Conservation (phyloP, 2,113 vertebrate species). For the Muntiacus muntjak region DNA sequence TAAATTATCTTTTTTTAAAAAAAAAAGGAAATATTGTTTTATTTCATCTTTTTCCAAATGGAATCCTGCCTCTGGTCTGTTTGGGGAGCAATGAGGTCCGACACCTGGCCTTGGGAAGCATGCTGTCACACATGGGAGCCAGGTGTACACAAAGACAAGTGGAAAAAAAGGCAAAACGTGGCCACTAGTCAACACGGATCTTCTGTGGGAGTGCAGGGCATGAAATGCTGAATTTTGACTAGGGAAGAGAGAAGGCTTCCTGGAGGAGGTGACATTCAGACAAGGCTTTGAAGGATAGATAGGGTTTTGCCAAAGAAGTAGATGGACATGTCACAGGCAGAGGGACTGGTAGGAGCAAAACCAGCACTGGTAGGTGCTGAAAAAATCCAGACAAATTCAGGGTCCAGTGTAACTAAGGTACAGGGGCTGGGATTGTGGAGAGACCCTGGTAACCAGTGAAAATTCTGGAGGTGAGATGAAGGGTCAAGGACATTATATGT, state of each 20-base stretch:
- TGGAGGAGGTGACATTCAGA: background rate
- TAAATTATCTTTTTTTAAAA: background rate
- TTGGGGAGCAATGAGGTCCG: background rate
- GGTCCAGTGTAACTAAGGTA: background rate
- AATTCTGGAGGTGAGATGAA: background rate
- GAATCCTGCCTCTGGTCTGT: background rate
- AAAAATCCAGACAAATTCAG: background rate
- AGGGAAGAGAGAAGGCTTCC: background rate
- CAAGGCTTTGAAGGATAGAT: background rate
- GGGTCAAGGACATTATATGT: background rate
- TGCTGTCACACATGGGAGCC: background rate
- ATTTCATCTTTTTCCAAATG: background rate
- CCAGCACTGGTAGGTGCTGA: background rate
- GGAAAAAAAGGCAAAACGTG: background rate
- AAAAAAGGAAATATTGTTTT: background rate
- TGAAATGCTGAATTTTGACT: background rate
- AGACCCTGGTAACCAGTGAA: background rate
- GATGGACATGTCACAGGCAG: background rate
- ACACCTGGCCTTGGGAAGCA: background rate
- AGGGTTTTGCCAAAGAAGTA: background rate
- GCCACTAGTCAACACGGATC: background rate
- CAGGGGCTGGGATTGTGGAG: background rate
- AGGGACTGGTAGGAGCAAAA: background rate
- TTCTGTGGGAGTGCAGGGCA: background rate
- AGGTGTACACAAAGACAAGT: fast-evolving